A percentile compares a stretch with the other conserved stretches of the same genome.
Conservation (phyloP, 2,888 invertebrate genomes). For the Orthosia gothica region DNA sequence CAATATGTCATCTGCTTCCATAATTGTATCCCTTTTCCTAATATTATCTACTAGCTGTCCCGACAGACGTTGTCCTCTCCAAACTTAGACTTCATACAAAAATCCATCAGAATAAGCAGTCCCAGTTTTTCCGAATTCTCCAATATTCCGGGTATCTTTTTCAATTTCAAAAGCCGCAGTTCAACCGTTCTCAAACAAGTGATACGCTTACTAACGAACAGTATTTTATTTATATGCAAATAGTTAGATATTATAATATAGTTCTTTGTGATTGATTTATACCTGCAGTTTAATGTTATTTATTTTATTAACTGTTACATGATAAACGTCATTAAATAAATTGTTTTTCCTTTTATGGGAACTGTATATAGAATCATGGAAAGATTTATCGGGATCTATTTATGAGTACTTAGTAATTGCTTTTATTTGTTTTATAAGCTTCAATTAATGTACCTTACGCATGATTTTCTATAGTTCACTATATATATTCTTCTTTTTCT, state of each 20-base stretch:
- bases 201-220: too few species aligned
- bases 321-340: slow-evolving; percentile 25
- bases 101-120: too few species aligned
- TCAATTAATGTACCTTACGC: background rate
- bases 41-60: too few species aligned
- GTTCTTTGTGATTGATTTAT: slow-evolving; percentile 29
- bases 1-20: slow-evolving; percentile 11
- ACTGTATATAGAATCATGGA: slow-evolving; percentile 26
- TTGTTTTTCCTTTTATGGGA: slow-evolving; percentile 28
- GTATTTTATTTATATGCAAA: too few species aligned
- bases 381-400: slow-evolving; percentile 36
- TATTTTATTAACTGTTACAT: slow-evolving; percentile 31
- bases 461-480: background rate
- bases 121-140: too few species aligned
- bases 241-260: background rate
- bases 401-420: background rate
- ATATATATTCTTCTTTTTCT: background rate
- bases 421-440: background rate
- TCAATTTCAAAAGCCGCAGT: too few species aligned
- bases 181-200: too few species aligned
- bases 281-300: slow-evolving; percentile 4
- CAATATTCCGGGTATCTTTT: too few species aligned
- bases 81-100: too few species aligned
- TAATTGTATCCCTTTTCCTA: background rate
- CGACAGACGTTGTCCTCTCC: too few species aligned